A percentile compares a stretch with the other conserved stretches of the same genome.
phyloP scores from a whole-genome alignment of 2,113 vertebrate genomes.

The Urocynchramus pylzowi region DNA sequence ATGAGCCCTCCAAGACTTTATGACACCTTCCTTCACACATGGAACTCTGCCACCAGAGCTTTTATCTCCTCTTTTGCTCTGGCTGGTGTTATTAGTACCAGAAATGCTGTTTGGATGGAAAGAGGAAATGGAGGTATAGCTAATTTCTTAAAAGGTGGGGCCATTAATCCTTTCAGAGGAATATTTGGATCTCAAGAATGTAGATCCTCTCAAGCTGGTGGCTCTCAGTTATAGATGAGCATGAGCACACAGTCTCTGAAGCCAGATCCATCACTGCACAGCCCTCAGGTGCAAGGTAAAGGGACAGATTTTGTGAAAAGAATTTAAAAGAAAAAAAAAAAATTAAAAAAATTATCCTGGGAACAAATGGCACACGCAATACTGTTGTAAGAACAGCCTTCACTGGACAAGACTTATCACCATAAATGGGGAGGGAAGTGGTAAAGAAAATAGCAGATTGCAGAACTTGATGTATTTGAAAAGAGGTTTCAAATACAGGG shows the following conservation, averaged over 20 bases:
- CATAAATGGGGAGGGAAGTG: accelerated
- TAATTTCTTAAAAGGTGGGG: constrained; percentile 50
- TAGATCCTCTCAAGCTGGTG: neutral
- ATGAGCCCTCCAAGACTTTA: constrained; percentile 32
- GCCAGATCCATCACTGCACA: neutral
- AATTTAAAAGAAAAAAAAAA: neutral
- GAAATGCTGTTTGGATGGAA: constrained; percentile 48
- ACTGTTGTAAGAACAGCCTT: neutral
- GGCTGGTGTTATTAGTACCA: constrained; percentile 45
- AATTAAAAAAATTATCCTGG: neutral
- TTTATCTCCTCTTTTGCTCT: constrained; percentile 55
- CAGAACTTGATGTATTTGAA: neutral
- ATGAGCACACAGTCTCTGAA: neutral
- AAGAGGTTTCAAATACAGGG: neutral
- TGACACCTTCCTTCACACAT: constrained; percentile 50
- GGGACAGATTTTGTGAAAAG: neutral
- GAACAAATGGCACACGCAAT: neutral
- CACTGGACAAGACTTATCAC: neutral
- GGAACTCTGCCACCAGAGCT: constrained; percentile 64
- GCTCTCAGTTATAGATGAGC: neutral
- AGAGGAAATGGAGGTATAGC: constrained; percentile 49
- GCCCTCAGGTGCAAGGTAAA: neutral
- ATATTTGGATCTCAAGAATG: neutral
- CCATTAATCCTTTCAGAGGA: constrained; percentile 34
- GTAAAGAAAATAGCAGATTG: neutral